Percentiles rank a stretch among this genome's conserved stretches.
Evolutionary conservation across 2,797 vertebrate genomes (phyloP).

Genomic region (Hozukius guyotensis): DNA sequence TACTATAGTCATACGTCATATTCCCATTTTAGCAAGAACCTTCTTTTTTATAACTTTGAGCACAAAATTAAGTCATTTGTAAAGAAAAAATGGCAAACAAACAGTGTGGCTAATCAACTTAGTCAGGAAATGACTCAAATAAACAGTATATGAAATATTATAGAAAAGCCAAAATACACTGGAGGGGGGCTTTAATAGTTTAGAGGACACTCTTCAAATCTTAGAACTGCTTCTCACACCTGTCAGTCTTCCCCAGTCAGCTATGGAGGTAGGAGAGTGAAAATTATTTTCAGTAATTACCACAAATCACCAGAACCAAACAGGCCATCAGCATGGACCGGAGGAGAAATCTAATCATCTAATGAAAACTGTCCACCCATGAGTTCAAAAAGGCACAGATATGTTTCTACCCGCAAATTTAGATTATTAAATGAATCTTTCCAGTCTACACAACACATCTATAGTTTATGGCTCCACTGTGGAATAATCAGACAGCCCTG

Average conservation of each 20-base stretch:
- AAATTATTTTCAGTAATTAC: constrained; percentile 30
- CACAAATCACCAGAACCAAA: constrained; percentile 22
- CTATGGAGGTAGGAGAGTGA: not conserved
- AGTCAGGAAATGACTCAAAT: no score
- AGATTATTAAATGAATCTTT: not conserved
- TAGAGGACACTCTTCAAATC: constrained; percentile 18
- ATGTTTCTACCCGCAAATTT: not conserved
- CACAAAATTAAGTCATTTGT: no score
- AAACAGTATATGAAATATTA: no score
- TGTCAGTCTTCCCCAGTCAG: constrained; percentile 35
- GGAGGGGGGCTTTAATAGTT: not conserved
- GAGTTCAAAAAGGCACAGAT: not conserved
- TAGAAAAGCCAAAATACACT: no score
- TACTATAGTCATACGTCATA: no score
- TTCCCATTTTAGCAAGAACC: no score
- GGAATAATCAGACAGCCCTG: constrained; percentile 5
- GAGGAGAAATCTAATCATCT: not conserved
- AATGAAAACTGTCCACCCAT: not conserved
- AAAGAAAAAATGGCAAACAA: no score
- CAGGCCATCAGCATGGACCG: not conserved
- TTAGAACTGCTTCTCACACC: constrained; percentile 23
- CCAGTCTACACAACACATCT: not conserved
- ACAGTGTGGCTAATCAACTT: no score
- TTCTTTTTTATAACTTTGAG: no score
- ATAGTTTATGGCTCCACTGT: not conserved